Base-by-base conservation (phyloP, 2,888 invertebrate species). In the Opisthograptis luteolata region DNA sequence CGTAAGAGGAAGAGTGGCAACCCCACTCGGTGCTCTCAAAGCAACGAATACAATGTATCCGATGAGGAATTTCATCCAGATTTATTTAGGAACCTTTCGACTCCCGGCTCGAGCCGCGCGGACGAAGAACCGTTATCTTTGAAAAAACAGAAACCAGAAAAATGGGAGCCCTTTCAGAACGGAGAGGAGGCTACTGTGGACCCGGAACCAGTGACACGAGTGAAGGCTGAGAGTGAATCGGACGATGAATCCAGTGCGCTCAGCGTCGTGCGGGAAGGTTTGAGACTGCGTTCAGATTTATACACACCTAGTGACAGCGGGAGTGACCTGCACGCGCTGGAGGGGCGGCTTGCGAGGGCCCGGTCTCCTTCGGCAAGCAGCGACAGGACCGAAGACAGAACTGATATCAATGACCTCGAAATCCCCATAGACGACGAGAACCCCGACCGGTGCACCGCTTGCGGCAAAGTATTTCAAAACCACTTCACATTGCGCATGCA, bases 401-500 rank as follows among this genome's bases (percentile, higher is more conserved):
- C 44, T 25, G 50, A 51, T 35, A 66, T 89, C 50, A 84, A 88
- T 64, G 84, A 94, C 90, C 86, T 91, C 58, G 96, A 97, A 70
- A 95, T 97, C 54, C 97, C 97, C 10, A 93, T 97, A 51, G 97
- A 97, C 82, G 95, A 96, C 72, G 96, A 97, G 68, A 96, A 97
- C 79, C 97, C 97, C 1, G 93, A 96, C 53, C 92, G 95, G 54
- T 97, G 97, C 83, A 94, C 96, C 1, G 95, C 95, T 17, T 97
- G 97, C 78, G 95, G 96, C 10, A 96, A 97, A 87, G 93, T 95
- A 77, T 97, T 97, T 92, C 96, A 96, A 79, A 97, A 97, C 84
- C 96, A 96, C 81, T 97, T 97, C 79, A 96, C 95, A 30, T 93
- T 97, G 66, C 97, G 97, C 73, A 96, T 96, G 62, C 97, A 97